Conservation (phyloP, 2,888 invertebrate genomes). For the Protodeltote pygarga region DNA sequence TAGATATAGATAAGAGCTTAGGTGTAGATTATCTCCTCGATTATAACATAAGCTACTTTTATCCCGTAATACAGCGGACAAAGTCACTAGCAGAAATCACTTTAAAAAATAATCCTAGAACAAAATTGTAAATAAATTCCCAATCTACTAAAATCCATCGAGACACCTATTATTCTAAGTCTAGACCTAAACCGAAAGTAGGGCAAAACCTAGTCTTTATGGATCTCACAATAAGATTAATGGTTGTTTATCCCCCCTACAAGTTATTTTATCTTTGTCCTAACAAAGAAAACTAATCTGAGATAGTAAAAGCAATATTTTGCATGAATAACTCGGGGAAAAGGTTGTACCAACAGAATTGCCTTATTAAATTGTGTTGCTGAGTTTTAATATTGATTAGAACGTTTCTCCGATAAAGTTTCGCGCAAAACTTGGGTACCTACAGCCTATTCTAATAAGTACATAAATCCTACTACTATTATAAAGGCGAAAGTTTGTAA, state of each 20-base stretch:
- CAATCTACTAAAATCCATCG: not conserved
- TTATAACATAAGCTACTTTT: too few species aligned
- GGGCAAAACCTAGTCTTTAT: slow-evolving; percentile 20
- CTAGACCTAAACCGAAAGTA: slow-evolving; percentile 24
- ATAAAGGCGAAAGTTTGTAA: too few species aligned
- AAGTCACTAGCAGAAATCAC: too few species aligned
- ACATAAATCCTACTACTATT: too few species aligned
- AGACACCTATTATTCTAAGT: slow-evolving; percentile 14
- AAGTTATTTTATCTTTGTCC: slow-evolving; percentile 35
- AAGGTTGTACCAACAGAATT: slow-evolving; percentile 31
- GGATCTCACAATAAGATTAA: slow-evolving; percentile 39
- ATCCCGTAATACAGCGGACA: too few species aligned
- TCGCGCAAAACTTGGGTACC: too few species aligned
- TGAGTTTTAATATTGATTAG: slow-evolving; percentile 16
- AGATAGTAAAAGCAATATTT: slow-evolving; percentile 40
- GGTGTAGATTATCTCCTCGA: too few species aligned
- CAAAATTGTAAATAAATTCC: not conserved
- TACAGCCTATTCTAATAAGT: too few species aligned
- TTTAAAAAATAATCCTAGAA: not conserved
- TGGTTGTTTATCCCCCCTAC: slow-evolving; percentile 28
- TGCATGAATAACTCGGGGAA: slow-evolving; percentile 35
- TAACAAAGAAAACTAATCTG: slow-evolving; percentile 36
- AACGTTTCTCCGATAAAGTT: slow-evolving; percentile 3
- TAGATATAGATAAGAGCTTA: too few species aligned
- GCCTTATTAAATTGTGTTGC: slow-evolving; percentile 23